Evolutionary conservation across 1,140 invertebrate genomes (phyloP).

Genomic region (Augochlora pura): DNA sequence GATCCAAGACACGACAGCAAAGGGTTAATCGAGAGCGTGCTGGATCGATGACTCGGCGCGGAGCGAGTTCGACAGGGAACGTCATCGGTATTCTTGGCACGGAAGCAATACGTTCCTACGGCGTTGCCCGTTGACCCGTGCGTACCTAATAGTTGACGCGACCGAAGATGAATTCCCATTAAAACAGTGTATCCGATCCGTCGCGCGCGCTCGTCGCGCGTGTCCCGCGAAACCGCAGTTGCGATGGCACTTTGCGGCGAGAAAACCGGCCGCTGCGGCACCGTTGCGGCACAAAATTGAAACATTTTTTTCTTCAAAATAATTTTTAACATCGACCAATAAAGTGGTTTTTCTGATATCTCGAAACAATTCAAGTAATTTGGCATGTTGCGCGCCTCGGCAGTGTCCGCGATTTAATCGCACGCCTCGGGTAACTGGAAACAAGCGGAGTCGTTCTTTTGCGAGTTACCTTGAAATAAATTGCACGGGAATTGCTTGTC

Average conservation of each 20-base stretch:
- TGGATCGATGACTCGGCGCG: slow-evolving; percentile 29
- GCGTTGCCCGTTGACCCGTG: slow-evolving; percentile 29
- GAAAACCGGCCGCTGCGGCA: too few relatives aligned
- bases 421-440: slow-evolving; percentile 1
- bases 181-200: slow-evolving; percentile 31
- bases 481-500: background rate
- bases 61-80: slow-evolving; percentile 11
- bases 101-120: slow-evolving; percentile 30
- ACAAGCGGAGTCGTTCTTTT: slow-evolving; percentile 7
- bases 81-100: slow-evolving; percentile 53
- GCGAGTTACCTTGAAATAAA: slow-evolving; percentile 13
- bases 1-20: too few relatives aligned
- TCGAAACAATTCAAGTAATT: too few relatives aligned
- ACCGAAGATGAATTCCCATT: slow-evolving; percentile 47
- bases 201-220: background rate
- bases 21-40: slow-evolving; percentile 21
- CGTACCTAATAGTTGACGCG: slow-evolving; percentile 39
- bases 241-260: too few relatives aligned
- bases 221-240: background rate
- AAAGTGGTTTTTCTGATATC: too few relatives aligned
- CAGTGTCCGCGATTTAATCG: slow-evolving; percentile 14
- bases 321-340: too few relatives aligned
- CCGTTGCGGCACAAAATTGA: too few relatives aligned
- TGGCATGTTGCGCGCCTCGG: too few relatives aligned
- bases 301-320: too few relatives aligned